Evolutionary conservation across 2,113 vertebrate genomes (phyloP).

Genomic region (Oophaga pumilio): DNA sequence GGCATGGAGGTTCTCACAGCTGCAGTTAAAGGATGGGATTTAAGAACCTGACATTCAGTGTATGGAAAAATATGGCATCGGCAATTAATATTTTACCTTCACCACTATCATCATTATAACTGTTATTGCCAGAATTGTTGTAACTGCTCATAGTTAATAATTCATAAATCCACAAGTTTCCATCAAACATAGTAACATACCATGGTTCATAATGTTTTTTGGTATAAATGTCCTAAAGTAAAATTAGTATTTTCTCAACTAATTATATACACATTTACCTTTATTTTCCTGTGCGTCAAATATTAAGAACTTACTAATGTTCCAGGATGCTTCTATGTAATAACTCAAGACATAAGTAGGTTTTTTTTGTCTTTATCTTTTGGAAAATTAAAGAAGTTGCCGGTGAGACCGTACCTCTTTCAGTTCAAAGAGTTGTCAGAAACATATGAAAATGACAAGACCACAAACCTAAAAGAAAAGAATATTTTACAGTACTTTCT

Average conservation of each 20-base stretch:
- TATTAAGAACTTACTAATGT: neutral
- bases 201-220: neutral
- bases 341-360: neutral
- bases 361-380: neutral
- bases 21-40: no score
- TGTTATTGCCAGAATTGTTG: neutral
- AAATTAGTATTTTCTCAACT: neutral
- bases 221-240: neutral
- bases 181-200: neutral
- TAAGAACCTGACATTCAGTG: no score
- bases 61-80: no score
- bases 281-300: neutral
- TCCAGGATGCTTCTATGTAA: conserved; percentile 14
- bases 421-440: conserved; percentile 34
- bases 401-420: conserved; percentile 16
- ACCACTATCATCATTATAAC: neutral
- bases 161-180: neutral
- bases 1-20: no score
- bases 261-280: neutral
- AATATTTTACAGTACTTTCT: conserved; percentile 13
- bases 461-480: conserved; percentile 47
- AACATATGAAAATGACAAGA: conserved; percentile 28
- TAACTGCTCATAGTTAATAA: neutral
- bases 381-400: conserved; percentile 10
- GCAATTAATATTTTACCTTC: neutral